phyloP scores from a whole-genome alignment of 2,113 vertebrate species.

The Struthidea cinerea region DNA sequence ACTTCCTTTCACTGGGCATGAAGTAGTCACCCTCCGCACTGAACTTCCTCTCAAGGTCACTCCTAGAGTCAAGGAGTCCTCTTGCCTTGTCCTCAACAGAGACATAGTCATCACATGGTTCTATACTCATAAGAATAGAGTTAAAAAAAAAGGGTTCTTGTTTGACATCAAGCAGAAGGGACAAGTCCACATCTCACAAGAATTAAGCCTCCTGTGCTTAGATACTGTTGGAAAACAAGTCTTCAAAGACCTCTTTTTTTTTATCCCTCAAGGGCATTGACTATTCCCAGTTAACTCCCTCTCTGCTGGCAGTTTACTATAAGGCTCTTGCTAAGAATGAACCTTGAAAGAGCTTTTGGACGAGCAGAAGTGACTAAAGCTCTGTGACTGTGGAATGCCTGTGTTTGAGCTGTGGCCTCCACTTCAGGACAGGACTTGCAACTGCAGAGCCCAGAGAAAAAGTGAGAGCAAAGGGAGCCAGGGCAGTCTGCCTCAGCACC shows the following conservation, averaged over 20 bases:
- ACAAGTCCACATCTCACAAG: neutral
- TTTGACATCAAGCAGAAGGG: neutral
- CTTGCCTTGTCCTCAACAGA: neutral
- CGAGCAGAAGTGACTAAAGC: neutral
- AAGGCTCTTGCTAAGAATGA: neutral
- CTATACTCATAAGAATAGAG: neutral
- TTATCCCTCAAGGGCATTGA: neutral
- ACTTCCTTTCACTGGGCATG: neutral
- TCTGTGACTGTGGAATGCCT: neutral
- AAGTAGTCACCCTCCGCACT: neutral
- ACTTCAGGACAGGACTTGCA: neutral
- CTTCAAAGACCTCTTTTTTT: neutral
- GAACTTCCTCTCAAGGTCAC: neutral
- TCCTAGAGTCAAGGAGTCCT: neutral
- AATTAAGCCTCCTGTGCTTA: neutral
- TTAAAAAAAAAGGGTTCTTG: neutral
- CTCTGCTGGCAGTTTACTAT: neutral
- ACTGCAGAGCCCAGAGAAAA: neutral
- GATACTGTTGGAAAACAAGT: neutral
- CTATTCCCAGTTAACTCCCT: neutral
- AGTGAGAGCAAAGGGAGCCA: rapidly evolving
- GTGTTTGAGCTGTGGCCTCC: neutral
- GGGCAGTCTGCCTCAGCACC: rapidly evolving
- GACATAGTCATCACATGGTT: neutral
- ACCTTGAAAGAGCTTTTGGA: neutral